Evolutionary conservation across 2,797 vertebrate genomes (phyloP).

Genomic region (Aeoliscus strigatus): DNA sequence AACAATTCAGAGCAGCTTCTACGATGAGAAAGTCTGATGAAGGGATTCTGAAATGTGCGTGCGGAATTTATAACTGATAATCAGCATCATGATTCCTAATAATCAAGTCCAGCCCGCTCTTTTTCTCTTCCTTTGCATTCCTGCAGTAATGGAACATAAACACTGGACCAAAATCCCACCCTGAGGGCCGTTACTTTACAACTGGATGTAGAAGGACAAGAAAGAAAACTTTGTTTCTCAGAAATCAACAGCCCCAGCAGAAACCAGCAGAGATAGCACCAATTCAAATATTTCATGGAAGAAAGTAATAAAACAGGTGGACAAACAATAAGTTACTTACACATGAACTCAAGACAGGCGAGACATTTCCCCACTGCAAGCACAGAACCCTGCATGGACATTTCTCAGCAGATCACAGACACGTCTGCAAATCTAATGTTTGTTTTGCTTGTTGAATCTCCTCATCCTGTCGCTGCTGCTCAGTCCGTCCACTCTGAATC

Average conservation of each 20-base stretch:
- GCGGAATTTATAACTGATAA: slow-evolving; percentile 3
- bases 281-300: not conserved
- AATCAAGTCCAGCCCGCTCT: not conserved
- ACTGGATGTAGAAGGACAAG: slow-evolving; percentile 54
- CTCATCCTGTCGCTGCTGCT: slow-evolving; percentile 34
- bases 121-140: slow-evolving; percentile 31
- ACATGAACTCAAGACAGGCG: slow-evolving; percentile 57
- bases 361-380: slow-evolving; percentile 56
- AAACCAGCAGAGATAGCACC: slow-evolving; percentile 7
- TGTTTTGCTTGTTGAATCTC: slow-evolving; percentile 8
- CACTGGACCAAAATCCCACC: slow-evolving; percentile 45
- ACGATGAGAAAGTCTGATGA: slow-evolving; percentile 20
- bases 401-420: slow-evolving; percentile 26
- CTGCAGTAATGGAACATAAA: slow-evolving; percentile 40
- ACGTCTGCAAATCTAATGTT: not conserved
- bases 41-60: not conserved
- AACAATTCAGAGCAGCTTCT: too few relatives aligned
- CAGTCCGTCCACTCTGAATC: slow-evolving; percentile 14
- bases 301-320: not conserved
- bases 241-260: slow-evolving; percentile 42
- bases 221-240: slow-evolving; percentile 48
- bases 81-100: slow-evolving; percentile 24
- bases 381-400: slow-evolving; percentile 53
- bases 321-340: slow-evolving; percentile 42
- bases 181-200: slow-evolving; percentile 32